These are phyloP conservation scores for Falco rusticolus DNA, from an alignment of 2,797 vertebrate genomes.

Conservation along the genomic window DNA sequence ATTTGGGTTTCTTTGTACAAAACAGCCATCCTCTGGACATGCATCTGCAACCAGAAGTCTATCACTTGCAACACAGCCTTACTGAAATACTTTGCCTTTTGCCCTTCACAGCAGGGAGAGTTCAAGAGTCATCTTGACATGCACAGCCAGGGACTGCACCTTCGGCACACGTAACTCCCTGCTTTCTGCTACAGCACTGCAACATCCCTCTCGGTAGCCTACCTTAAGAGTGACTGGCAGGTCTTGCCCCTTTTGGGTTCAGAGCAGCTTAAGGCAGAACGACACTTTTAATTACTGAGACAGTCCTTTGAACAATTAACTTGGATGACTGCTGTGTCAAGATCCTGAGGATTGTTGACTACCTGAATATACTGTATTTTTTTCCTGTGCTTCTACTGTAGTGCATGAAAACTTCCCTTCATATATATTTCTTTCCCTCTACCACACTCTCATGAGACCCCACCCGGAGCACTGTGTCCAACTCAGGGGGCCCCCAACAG, in stretches of 20 bases:
- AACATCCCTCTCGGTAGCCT: not conserved
- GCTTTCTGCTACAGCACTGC: not conserved
- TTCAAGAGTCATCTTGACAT: not conserved
- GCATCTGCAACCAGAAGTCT: not conserved
- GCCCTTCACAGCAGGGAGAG: not conserved
- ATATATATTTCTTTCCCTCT: not conserved
- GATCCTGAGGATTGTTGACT: slow-evolving; percentile 54
- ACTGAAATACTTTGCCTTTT: not conserved
- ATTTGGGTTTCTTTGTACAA: not conserved
- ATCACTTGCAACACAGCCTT: not conserved
- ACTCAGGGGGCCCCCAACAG: not conserved
- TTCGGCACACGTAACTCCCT: not conserved
- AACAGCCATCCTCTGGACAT: not conserved
- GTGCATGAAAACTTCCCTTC: slow-evolving; percentile 41
- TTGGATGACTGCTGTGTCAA: not conserved
- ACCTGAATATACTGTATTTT: slow-evolving; percentile 21
- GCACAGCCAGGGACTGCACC: not conserved
- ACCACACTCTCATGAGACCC: not conserved
- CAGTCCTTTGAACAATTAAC: not conserved
- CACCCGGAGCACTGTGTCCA: not conserved
- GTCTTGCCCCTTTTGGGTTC: not conserved
- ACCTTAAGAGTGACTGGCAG: accelerated
- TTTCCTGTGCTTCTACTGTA: not conserved
- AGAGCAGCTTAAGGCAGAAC: slow-evolving; percentile 20
- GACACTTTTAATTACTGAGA: not conserved